phyloP scores from a whole-genome alignment of 2,888 invertebrate species.

The Himalopsyche tibetana region DNA sequence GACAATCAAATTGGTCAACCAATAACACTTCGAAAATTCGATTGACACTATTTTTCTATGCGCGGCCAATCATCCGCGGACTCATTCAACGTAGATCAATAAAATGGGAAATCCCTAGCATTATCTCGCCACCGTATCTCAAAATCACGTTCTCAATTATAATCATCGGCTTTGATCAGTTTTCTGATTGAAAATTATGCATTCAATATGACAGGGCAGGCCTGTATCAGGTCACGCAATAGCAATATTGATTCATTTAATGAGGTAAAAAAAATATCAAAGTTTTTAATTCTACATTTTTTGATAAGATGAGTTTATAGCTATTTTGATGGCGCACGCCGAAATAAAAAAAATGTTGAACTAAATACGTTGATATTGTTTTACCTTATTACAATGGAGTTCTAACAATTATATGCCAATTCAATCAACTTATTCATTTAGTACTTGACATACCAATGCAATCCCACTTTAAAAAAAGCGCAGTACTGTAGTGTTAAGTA shows the following conservation, averaged over 20 bases:
- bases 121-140: background rate
- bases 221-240: background rate
- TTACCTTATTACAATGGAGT: too few relatives aligned
- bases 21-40: background rate
- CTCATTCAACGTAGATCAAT: conserved; percentile 10
- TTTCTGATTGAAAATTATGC: conserved; percentile 43
- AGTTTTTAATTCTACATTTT: too few relatives aligned
- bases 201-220: conserved; percentile 2
- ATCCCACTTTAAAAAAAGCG: too few relatives aligned
- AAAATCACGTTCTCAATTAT: conserved; percentile 9
- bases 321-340: too few relatives aligned
- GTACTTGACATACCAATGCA: too few relatives aligned
- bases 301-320: too few relatives aligned
- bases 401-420: too few relatives aligned
- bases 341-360: too few relatives aligned
- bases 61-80: background rate
- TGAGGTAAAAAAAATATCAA: too few relatives aligned
- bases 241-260: background rate
- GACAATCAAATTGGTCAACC: conserved; percentile 22
- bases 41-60: conserved; percentile 6
- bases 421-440: too few relatives aligned
- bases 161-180: conserved; percentile 5
- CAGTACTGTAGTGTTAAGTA: too few relatives aligned
- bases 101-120: background rate
- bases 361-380: too few relatives aligned